Evolutionary conservation across 2,797 vertebrate genomes (phyloP).

Genomic region (Cossypha caffra): DNA sequence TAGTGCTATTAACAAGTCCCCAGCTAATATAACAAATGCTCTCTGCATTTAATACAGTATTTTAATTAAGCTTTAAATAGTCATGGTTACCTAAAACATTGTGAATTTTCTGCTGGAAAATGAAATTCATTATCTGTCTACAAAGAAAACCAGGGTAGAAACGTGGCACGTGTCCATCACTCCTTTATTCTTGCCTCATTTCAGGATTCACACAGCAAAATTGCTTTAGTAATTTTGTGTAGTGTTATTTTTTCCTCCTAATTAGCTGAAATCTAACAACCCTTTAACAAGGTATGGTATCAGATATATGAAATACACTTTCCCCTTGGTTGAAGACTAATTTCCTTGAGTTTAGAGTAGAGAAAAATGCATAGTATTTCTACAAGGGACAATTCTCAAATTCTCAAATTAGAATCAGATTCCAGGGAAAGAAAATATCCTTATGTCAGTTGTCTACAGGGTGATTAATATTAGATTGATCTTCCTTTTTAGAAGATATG

Average conservation of each 20-base stretch:
- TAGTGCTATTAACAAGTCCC: not conserved
- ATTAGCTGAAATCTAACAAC: not conserved
- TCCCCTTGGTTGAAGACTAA: not conserved
- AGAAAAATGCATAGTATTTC: not conserved
- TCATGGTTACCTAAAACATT: not conserved
- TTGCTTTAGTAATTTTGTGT: not conserved
- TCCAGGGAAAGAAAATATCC: not conserved
- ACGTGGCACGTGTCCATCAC: not conserved
- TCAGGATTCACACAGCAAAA: not conserved
- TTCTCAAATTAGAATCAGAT: not conserved
- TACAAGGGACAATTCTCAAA: not conserved
- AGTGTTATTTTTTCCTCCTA: not conserved
- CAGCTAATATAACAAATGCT: not conserved
- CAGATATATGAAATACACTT: not conserved
- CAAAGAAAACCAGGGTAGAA: not conserved
- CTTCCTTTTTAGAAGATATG: not conserved
- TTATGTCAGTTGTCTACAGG: not conserved
- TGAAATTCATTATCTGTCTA: not conserved
- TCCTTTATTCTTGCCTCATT: not conserved
- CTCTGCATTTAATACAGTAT: not conserved
- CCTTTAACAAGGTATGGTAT: not conserved
- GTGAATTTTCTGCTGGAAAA: not conserved
- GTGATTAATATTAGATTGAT: not conserved
- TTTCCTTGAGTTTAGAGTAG: not conserved
- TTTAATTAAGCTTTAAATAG: not conserved